phyloP scores from a whole-genome alignment of 2,888 invertebrate genomes.

The Saturnia pavonia region DNA sequence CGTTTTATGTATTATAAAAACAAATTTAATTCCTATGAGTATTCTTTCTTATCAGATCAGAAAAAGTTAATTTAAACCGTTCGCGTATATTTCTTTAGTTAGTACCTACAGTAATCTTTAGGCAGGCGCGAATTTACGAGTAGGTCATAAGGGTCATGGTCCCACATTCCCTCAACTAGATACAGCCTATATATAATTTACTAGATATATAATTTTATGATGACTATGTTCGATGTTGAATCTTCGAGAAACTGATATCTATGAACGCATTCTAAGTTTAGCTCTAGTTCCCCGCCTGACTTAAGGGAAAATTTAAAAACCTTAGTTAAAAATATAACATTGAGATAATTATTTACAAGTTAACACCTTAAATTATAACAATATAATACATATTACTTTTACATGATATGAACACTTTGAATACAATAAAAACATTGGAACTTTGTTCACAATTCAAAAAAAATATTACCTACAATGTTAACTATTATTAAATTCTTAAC shows the following conservation, averaged over 20 bases:
- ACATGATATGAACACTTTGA: neutral
- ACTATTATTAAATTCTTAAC: neutral
- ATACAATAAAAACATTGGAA: neutral
- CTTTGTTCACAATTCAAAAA: neutral
- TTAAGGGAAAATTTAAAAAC: neutral
- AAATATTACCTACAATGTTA: neutral
- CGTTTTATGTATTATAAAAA: neutral
- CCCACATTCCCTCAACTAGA: too few species aligned
- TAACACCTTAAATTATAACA: neutral
- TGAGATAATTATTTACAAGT: neutral
- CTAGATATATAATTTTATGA: too few species aligned
- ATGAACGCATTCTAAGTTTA: too few species aligned
- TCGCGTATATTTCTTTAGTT: neutral
- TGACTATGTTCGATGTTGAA: too few species aligned
- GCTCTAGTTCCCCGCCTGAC: too few species aligned
- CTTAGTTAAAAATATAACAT: neutral
- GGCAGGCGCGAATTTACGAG: too few species aligned
- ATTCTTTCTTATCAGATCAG: neutral
- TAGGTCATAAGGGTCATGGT: too few species aligned
- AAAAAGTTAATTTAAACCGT: neutral
- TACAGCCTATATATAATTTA: too few species aligned
- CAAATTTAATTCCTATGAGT: neutral
- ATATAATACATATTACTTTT: neutral
- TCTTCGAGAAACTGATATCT: too few species aligned
- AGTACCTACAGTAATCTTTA: neutral